These are phyloP conservation scores for Sorex fumeus DNA, from an alignment of 2,113 vertebrate species.

Conservation along the genomic window DNA sequence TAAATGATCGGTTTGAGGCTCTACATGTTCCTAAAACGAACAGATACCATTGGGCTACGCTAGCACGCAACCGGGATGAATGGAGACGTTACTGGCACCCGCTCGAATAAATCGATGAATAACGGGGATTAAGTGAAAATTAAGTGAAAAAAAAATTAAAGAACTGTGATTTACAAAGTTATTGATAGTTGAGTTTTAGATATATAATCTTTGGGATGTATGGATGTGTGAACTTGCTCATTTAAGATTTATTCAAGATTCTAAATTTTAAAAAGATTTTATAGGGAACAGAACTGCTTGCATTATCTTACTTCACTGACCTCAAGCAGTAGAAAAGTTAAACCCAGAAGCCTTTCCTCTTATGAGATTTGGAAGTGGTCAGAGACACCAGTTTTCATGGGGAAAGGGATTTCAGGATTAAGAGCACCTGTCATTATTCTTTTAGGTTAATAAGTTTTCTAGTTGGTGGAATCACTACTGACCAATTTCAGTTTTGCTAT, in stretches of 20 bases:
- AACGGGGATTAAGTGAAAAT: too few relatives aligned
- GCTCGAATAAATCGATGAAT: too few relatives aligned
- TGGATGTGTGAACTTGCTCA: background rate
- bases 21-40: too few relatives aligned
- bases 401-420: background rate
- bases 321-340: background rate
- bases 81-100: too few relatives aligned
- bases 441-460: background rate
- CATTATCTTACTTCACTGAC: background rate
- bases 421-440: too few relatives aligned
- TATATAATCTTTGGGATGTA: too few relatives aligned
- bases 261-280: background rate
- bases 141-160: too few relatives aligned
- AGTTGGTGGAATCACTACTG: background rate
- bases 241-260: background rate
- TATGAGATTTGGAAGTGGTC: background rate
- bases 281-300: background rate
- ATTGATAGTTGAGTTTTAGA: too few relatives aligned
- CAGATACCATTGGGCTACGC: too few relatives aligned
- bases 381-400: rapidly evolving
- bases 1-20: too few relatives aligned
- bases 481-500: background rate
- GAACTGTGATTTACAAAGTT: too few relatives aligned
- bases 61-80: too few relatives aligned
- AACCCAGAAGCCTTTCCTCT: background rate